Percentiles rank a stretch among this genome's conserved stretches.
Conservation (phyloP, 2,797 vertebrate genomes). For the Hypotaenidia philippensis region DNA sequence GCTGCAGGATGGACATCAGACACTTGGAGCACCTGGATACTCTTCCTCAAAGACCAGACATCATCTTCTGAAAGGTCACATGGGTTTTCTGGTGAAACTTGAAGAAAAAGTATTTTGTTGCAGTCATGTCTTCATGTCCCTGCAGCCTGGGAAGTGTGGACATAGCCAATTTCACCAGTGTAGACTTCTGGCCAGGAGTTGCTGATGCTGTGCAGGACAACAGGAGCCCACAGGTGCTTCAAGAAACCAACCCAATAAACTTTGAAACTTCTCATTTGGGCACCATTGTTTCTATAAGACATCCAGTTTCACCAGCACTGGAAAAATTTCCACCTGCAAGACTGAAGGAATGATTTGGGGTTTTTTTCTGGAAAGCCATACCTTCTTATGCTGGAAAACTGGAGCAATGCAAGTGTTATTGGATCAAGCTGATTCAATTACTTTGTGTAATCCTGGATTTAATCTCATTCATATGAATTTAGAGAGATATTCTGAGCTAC, state of each 20-base stretch:
- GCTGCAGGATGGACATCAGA: background rate
- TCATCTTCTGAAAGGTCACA: background rate
- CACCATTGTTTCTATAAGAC: background rate
- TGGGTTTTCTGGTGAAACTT: background rate
- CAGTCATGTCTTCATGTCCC: background rate
- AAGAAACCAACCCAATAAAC: background rate
- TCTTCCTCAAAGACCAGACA: background rate
- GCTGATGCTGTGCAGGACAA: background rate
- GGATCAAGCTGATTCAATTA: background rate
- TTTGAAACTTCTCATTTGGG: background rate
- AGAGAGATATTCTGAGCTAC: background rate
- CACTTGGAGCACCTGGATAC: rapidly evolving
- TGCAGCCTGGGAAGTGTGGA: background rate
- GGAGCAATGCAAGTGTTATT: background rate
- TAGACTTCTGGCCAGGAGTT: rapidly evolving
- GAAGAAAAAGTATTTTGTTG: background rate
- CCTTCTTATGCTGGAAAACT: background rate
- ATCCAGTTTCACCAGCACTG: background rate
- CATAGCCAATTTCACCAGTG: background rate
- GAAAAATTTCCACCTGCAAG: background rate
- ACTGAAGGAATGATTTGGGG: background rate
- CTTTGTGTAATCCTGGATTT: background rate
- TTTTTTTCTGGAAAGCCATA: background rate
- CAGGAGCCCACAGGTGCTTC: background rate
- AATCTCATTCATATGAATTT: background rate